Evolutionary conservation across 2,113 vertebrate genomes (phyloP).

Genomic region (Sturnira hondurensis): DNA sequence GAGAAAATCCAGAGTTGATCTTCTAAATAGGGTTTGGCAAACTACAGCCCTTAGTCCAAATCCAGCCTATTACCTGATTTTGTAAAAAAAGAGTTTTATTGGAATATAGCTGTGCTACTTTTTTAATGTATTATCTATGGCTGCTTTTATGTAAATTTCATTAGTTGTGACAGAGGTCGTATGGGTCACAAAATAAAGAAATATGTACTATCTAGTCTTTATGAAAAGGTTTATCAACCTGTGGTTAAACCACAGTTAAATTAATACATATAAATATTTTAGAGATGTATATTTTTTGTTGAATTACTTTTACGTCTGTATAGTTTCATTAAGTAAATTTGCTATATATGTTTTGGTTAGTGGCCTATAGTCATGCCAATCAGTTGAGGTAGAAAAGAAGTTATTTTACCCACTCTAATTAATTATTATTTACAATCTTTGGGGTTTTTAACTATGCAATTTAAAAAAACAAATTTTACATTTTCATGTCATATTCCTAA

Average conservation of each 20-base stretch:
- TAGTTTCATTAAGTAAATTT: conserved; percentile 77
- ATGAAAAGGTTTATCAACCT: background rate
- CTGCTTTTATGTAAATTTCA: background rate
- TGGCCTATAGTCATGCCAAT: conserved; percentile 76
- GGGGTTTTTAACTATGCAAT: conserved; percentile 68
- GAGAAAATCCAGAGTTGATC: conserved; percentile 54
- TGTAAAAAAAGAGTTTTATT: conserved; percentile 43
- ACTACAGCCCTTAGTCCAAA: background rate
- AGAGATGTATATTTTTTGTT: conserved; percentile 51
- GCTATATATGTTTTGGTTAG: conserved; percentile 74
- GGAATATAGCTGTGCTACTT: background rate
- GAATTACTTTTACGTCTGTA: conserved; percentile 76
- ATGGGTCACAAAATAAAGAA: background rate
- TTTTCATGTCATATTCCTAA: background rate
- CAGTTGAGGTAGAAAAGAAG: conserved; percentile 76
- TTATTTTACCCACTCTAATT: conserved; percentile 71
- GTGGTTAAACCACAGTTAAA: conserved; percentile 61
- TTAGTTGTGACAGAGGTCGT: background rate
- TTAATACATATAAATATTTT: conserved; percentile 71
- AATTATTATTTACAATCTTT: conserved; percentile 73
- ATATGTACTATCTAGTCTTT: background rate
- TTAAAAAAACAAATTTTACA: background rate
- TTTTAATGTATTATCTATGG: background rate
- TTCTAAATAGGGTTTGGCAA: background rate
- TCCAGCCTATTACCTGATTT: background rate